Percentiles rank a stretch among this genome's conserved stretches.
Conservation (phyloP, 2,888 invertebrate species). For the Scaptomyza parva region DNA sequence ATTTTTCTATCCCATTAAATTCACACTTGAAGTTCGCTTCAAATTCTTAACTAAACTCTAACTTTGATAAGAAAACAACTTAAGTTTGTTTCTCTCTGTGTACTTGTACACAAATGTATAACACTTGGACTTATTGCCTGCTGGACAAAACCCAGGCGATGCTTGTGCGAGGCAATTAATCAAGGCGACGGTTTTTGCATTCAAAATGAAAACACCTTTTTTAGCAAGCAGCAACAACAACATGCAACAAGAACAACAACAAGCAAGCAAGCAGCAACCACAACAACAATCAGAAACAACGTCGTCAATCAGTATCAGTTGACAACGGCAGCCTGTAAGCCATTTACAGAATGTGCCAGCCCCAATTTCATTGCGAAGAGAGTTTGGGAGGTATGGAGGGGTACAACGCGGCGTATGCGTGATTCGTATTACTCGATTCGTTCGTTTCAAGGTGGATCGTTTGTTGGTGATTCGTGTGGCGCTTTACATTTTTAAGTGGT, state of each 20-base stretch:
- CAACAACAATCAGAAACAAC: slow-evolving; percentile 38
- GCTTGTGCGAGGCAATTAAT: slow-evolving; percentile 82
- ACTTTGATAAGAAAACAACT: not conserved
- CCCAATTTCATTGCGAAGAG: slow-evolving; percentile 5
- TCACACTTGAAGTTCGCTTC: too few relatives aligned
- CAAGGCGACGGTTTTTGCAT: slow-evolving; percentile 74
- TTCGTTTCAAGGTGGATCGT: slow-evolving; percentile 40
- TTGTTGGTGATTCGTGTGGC: slow-evolving; percentile 47
- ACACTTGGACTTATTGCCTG: slow-evolving; percentile 1
- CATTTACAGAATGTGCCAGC: slow-evolving; percentile 51
- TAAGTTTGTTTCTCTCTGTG: not conserved
- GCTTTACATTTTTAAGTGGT: slow-evolving; percentile 55
- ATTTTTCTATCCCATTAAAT: too few relatives aligned
- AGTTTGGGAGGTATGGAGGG: not conserved
- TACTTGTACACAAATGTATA: slow-evolving; percentile 11
- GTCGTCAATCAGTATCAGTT: slow-evolving; percentile 77
- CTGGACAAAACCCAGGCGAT: slow-evolving; percentile 17
- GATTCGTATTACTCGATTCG: slow-evolving; percentile 32
- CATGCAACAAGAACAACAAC: too few relatives aligned
- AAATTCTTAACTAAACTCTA: too few relatives aligned
- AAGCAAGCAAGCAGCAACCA: slow-evolving; percentile 19
- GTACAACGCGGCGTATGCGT: slow-evolving; percentile 40
- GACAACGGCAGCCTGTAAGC: slow-evolving; percentile 53
- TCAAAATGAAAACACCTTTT: slow-evolving; percentile 79
- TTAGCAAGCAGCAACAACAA: slow-evolving; percentile 53